phyloP scores from a whole-genome alignment of 2,797 vertebrate genomes.

The Gadopsis marmoratus region DNA sequence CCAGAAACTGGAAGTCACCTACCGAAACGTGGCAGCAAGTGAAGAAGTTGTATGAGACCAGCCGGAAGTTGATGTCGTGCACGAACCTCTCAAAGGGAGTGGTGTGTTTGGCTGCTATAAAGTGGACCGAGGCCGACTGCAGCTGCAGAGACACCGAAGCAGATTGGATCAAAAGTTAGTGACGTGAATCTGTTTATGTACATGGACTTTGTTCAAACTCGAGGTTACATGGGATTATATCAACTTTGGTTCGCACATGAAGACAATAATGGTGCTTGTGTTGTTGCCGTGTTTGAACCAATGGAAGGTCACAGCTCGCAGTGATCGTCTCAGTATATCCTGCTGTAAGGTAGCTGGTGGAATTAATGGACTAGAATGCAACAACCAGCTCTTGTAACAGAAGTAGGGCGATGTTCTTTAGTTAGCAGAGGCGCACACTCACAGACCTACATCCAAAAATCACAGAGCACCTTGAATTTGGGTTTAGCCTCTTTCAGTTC shows the following conservation, averaged over 20 bases:
- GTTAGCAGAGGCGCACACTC: neutral
- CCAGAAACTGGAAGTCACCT: conserved; percentile 34
- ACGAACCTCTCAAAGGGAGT: conserved; percentile 67
- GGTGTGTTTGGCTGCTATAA: conserved; percentile 84
- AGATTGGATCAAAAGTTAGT: neutral
- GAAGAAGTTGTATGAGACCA: conserved; percentile 77
- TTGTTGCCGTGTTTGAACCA: neutral
- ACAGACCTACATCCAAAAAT: neutral
- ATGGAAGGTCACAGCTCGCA: neutral
- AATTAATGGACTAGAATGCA: neutral
- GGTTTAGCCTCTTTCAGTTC: neutral
- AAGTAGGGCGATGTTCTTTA: neutral
- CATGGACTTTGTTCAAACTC: neutral
- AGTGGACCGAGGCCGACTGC: conserved; percentile 82
- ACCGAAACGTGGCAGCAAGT: conserved; percentile 82
- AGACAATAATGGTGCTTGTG: neutral
- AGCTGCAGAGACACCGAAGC: conserved; percentile 66
- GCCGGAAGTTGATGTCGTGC: conserved; percentile 82
- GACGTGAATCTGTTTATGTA: neutral
- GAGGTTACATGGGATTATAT: neutral
- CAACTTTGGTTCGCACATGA: neutral
- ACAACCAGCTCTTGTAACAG: neutral
- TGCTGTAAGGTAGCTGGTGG: neutral
- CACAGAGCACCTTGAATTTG: neutral
- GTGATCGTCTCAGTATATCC: neutral